Base-by-base conservation (phyloP, 1,140 invertebrate species). In the Galleria mellonella region DNA sequence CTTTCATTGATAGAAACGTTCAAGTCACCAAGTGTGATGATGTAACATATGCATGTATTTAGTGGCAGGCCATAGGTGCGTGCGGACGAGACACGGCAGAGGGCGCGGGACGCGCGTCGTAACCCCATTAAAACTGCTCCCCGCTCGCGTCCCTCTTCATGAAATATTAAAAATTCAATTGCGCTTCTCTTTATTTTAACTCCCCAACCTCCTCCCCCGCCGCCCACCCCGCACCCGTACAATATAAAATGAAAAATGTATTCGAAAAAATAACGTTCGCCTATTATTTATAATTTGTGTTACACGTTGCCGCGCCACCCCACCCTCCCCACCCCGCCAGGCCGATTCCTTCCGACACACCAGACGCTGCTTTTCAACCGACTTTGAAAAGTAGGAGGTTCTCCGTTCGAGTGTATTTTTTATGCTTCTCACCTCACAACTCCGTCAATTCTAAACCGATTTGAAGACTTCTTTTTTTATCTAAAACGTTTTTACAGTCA, bases 161-260 rank as follows among this genome's bases (percentile, higher is more conserved):
- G 83, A 86, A 87, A 87, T 87, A 87, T 87, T 86, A 87, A 87
- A 87, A 87, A 87, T 87, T 85, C 83, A 87, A 87, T 87, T 86
- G 85, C 85, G 83, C 79, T 86, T 84, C 85, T 86, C 83, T 87
- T 86, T 86, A 87, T 86, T 85, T 84, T 81, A 78, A 83, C 72
- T 71, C 75, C 67, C 70, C 63, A 62, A 51, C 66, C 64, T 53
- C 64, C 71, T 66, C 72, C 60, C 72, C 67, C 47, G 32, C 62
- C 43, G 39, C 47, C 17, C 17, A 23, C 17, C 17, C 17, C 17
- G 64, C 72, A 58, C 68, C 64, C 66, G 62, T 79, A 83, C 75
- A 79, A 83, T 81, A 83, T 81, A 84, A 83, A 86, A 86, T 86
- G 83, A 87, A 85, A 86, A 83, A 87, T 87, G 81, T 87, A 84